Conservation (phyloP, 2,797 vertebrate genomes). For the Thunnus albacares region DNA sequence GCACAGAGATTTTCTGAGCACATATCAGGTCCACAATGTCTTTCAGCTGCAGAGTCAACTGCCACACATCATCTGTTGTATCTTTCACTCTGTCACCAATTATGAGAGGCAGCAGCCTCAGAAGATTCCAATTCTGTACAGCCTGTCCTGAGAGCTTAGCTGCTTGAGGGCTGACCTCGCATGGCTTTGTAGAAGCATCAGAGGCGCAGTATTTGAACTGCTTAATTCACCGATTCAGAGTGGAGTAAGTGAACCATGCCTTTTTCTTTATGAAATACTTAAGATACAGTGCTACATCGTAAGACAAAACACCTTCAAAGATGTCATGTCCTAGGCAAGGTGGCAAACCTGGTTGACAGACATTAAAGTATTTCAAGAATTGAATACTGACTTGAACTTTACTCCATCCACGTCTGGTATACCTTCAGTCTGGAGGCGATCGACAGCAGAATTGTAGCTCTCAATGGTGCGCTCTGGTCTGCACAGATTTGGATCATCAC, state of each 20-base stretch:
- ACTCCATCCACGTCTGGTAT: neutral
- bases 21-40: no score
- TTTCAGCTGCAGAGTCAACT: no score
- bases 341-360: slow-evolving; percentile 34
- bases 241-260: slow-evolving; percentile 4
- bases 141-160: slow-evolving; percentile 23
- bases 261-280: slow-evolving; percentile 17
- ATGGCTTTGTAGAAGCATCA: slow-evolving; percentile 22
- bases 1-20: no score
- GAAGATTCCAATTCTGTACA: slow-evolving; percentile 28
- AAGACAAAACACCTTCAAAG: slow-evolving; percentile 35
- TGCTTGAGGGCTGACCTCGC: neutral
- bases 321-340: slow-evolving; percentile 12
- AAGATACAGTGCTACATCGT: slow-evolving; percentile 39
- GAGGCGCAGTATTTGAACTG: slow-evolving; percentile 20
- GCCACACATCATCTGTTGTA: no score
- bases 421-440: slow-evolving; percentile 13
- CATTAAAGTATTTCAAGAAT: slow-evolving; percentile 26
- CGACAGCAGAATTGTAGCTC: slow-evolving; percentile 15
- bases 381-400: slow-evolving; percentile 20
- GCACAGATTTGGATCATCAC: neutral
- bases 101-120: slow-evolving; percentile 29
- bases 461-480: slow-evolving; percentile 4
- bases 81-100: slow-evolving; percentile 32
- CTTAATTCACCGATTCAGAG: slow-evolving; percentile 2